phyloP scores from a whole-genome alignment of 2,113 vertebrate species.

The Actinemys pallida region DNA sequence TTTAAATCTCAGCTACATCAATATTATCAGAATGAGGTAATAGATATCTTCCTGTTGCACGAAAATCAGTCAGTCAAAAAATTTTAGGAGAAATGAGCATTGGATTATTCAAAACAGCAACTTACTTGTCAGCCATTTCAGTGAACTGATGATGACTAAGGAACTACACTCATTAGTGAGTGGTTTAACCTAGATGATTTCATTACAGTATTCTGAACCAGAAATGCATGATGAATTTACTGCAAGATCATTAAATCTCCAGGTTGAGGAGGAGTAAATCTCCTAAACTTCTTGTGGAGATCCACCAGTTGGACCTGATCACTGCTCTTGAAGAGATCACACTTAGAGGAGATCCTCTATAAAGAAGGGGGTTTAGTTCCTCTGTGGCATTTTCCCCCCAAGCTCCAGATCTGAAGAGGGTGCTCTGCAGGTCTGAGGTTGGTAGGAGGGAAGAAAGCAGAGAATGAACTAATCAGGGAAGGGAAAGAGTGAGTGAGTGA shows the following conservation, averaged over 20 bases:
- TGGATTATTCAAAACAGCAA: constrained; percentile 49
- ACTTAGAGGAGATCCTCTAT: not conserved
- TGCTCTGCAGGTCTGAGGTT: not conserved
- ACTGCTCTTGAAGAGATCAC: too few species aligned
- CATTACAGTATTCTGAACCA: constrained; percentile 27
- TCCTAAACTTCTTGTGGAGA: not conserved
- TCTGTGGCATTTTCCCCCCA: not conserved
- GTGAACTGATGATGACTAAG: constrained; percentile 56
- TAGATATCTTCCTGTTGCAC: constrained; percentile 16
- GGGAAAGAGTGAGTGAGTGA: not conserved
- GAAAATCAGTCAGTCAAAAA: constrained; percentile 59
- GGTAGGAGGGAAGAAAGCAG: not conserved
- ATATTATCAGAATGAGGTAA: constrained; percentile 20
- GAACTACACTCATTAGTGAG: constrained; percentile 27
- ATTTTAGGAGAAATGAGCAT: not conserved
- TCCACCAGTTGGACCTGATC: not conserved
- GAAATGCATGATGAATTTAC: not conserved
- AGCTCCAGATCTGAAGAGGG: not conserved
- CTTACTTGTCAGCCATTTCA: constrained; percentile 19
- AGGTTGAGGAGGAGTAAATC: not conserved
- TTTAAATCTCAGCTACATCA: constrained; percentile 37
- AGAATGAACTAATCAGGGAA: not conserved
- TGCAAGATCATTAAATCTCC: not conserved
- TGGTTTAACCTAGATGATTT: constrained; percentile 57
- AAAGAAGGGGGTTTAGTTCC: not conserved